phyloP scores from a whole-genome alignment of 2,113 vertebrate genomes.

The Cairina moschata region DNA sequence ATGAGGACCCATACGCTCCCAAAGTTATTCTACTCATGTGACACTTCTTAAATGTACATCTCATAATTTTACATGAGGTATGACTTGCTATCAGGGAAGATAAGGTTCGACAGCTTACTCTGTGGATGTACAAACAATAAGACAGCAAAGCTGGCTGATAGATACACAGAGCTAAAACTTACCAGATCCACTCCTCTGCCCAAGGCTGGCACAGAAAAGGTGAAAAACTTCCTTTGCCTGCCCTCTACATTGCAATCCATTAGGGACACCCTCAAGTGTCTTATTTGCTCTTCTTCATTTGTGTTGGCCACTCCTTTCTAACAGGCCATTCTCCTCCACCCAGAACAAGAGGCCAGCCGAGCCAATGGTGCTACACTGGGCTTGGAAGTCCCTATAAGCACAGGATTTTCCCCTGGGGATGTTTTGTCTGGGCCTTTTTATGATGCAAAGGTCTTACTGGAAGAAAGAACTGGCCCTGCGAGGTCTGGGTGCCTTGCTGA shows the following conservation, averaged over 20 bases:
- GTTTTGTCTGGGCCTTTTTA: constrained; percentile 2
- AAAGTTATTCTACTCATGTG: not conserved
- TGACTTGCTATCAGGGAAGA: not conserved
- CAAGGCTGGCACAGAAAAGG: not conserved
- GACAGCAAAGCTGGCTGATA: not conserved
- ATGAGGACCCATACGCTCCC: not conserved
- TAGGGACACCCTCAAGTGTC: not conserved
- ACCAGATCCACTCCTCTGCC: not conserved
- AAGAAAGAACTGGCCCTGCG: constrained; percentile 40
- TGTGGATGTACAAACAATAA: not conserved
- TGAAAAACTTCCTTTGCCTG: not conserved
- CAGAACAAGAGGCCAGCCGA: not conserved
- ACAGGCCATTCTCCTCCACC: not conserved
- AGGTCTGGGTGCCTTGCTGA: not conserved
- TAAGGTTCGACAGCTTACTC: not conserved
- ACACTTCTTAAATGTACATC: not conserved
- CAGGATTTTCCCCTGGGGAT: not conserved
- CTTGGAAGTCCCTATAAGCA: not conserved
- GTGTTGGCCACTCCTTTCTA: not conserved
- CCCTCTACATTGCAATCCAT: not conserved
- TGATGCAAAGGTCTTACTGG: not conserved
- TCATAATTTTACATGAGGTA: not conserved
- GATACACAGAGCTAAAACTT: not conserved
- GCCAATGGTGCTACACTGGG: not conserved
- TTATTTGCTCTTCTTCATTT: not conserved